Base-by-base conservation (phyloP, 2,113 vertebrate species). In the Peromyscus leucopus region DNA sequence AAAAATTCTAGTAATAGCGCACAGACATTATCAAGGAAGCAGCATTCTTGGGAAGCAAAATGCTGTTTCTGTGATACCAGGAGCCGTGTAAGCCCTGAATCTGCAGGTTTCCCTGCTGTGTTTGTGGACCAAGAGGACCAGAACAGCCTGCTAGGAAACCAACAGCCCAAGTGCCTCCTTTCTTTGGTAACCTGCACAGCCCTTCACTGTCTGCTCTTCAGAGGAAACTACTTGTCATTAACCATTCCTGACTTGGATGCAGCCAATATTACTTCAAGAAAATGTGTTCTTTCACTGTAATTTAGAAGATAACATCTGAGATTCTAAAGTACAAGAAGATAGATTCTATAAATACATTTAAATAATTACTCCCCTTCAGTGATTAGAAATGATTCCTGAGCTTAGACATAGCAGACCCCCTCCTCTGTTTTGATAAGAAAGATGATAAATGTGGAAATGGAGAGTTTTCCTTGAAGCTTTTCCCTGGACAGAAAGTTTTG, bases 191-290 rank as follows among this genome's bases (percentile, higher is more conserved):
- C 97, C 94, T 97, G 80, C 76, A 86, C 55, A 98, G 97, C 97
- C 97, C 96, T 97, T 97, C 2, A 42, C 95, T 99, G 98, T 99
- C 99, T 98, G 99, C 99, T 98, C 98, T 98, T 99, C 98, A 67
- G 36, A 98, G 98, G 98, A 98, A 98, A 99, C 98, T 98, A 99
- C 98, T 98, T 97, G 98, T 99, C 99, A 99, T 99, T 99, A 99
- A 99, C 98, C 98, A 98, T 99, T 99, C 99, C 99, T 99, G 99
- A 98, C 98, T 98, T 98, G 98, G 99, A 99, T 99, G 97, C 98
- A 98, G 96, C 90, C 92, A 96, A 94, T 96, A 97, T 98, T 98
- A 97, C 98, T 98, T 98, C 24, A 94, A 97, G 97, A 98, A 98
- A 98, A 98, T 0, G 93, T 98, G 96, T 98, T 98, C 97, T 98